phyloP scores from a whole-genome alignment of 2,888 invertebrate genomes.

The Nysson spinosus region DNA sequence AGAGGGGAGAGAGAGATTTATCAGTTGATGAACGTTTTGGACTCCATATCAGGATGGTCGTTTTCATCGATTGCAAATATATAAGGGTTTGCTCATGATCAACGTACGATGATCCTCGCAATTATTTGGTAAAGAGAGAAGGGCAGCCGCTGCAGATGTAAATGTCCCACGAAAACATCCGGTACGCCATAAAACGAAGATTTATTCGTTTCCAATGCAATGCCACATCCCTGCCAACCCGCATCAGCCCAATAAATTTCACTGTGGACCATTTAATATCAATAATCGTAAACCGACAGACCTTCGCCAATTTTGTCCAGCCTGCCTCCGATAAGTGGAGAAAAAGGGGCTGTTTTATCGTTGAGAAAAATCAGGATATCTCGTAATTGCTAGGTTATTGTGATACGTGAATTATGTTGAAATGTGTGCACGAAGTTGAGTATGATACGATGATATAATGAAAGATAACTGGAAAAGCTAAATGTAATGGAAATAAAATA shows the following conservation, averaged over 20 bases:
- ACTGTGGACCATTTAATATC: constrained; percentile 42
- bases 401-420: too few relatives aligned
- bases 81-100: constrained; percentile 1
- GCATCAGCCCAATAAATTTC: constrained; percentile 48
- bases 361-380: too few relatives aligned
- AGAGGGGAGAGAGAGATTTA: too few relatives aligned
- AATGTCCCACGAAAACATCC: constrained; percentile 46
- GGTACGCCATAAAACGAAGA: constrained; percentile 52
- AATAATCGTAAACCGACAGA: constrained; percentile 39
- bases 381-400: too few relatives aligned
- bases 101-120: constrained; percentile 22
- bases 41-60: constrained; percentile 7
- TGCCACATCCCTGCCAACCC: constrained; percentile 4
- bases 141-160: constrained; percentile 37
- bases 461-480: too few relatives aligned
- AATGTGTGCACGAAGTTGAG: too few relatives aligned
- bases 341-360: too few relatives aligned
- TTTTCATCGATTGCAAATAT: constrained; percentile 9
- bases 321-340: too few relatives aligned
- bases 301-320: neutral
- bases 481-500: too few relatives aligned
- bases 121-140: constrained; percentile 31
- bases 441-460: too few relatives aligned
- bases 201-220: constrained; percentile 56
- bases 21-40: neutral